A percentile compares a stretch with the other conserved stretches of the same genome.
Evolutionary conservation across 2,113 vertebrate genomes (phyloP).

Genomic region (Oplegnathus fasciatus): DNA sequence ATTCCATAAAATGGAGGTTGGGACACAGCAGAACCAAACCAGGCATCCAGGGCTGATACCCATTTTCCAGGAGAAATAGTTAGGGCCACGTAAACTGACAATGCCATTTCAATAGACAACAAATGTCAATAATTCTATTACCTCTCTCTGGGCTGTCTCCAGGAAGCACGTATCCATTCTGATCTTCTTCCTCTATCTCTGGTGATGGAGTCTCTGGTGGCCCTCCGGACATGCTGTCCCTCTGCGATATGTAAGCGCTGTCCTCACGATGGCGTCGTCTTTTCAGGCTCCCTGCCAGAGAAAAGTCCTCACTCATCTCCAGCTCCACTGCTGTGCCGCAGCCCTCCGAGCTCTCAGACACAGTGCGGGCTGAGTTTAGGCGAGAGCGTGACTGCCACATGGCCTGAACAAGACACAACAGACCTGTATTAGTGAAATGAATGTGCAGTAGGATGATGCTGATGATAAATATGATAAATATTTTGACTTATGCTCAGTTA

Average conservation of each 20-base stretch:
- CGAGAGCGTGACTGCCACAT: constrained; percentile 82
- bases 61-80: neutral
- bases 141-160: constrained; percentile 87
- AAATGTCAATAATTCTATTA: constrained; percentile 36
- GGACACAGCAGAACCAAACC: neutral
- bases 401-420: constrained; percentile 45
- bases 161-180: constrained; percentile 93
- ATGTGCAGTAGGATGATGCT: neutral
- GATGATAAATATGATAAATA: neutral
- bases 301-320: constrained; percentile 87
- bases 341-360: constrained; percentile 93
- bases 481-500: neutral
- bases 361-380: constrained; percentile 85
- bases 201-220: constrained; percentile 79
- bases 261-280: constrained; percentile 87
- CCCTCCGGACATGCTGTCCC: constrained; percentile 87
- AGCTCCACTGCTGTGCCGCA: constrained; percentile 86
- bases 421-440: neutral
- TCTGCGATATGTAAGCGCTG: constrained; percentile 91
- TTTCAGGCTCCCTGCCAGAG: constrained; percentile 81
- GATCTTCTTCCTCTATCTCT: constrained; percentile 89
- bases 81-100: neutral
- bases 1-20: neutral
- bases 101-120: neutral
- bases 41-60: neutral